These are phyloP conservation scores for Rallus limicola DNA, from an alignment of 2,113 vertebrate species.

Conservation along the genomic window DNA sequence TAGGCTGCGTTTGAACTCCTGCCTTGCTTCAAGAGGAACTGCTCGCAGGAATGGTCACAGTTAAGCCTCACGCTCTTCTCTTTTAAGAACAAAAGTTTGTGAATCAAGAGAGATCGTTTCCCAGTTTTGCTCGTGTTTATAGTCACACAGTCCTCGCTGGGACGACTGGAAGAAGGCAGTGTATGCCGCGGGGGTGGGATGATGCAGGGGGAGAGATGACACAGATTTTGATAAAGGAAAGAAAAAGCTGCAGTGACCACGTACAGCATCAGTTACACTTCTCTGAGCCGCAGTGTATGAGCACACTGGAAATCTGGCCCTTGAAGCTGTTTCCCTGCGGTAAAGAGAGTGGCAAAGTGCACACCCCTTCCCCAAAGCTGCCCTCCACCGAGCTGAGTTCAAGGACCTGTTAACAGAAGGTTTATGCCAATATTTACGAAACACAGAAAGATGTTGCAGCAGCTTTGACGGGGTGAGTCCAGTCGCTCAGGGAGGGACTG, in stretches of 20 bases:
- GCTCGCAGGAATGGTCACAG: not conserved
- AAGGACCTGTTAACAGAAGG: not conserved
- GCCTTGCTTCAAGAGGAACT: not conserved
- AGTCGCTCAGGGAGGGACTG: not conserved
- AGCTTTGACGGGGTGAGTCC: not conserved
- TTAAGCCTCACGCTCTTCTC: not conserved
- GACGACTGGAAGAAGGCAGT: not conserved
- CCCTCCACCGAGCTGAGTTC: not conserved
- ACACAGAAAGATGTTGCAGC: not conserved
- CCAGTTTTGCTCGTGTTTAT: accelerated
- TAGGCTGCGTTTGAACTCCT: conserved; percentile 16
- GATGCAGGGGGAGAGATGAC: not conserved
- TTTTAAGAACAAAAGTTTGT: conserved; percentile 20
- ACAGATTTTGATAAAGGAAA: not conserved
- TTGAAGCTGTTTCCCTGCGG: not conserved
- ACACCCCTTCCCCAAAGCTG: not conserved
- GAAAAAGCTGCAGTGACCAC: not conserved
- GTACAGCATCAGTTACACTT: not conserved
- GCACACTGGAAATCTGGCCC: not conserved
- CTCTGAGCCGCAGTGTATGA: accelerated
- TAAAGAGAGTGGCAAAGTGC: not conserved
- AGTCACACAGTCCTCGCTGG: not conserved
- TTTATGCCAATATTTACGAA: conserved; percentile 10
- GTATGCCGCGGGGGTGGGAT: not conserved
- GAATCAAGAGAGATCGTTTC: not conserved